Percentiles rank a stretch among this genome's conserved stretches.
Conservation (phyloP, 2,797 vertebrate species). For the Tauraco hartlaubi region DNA sequence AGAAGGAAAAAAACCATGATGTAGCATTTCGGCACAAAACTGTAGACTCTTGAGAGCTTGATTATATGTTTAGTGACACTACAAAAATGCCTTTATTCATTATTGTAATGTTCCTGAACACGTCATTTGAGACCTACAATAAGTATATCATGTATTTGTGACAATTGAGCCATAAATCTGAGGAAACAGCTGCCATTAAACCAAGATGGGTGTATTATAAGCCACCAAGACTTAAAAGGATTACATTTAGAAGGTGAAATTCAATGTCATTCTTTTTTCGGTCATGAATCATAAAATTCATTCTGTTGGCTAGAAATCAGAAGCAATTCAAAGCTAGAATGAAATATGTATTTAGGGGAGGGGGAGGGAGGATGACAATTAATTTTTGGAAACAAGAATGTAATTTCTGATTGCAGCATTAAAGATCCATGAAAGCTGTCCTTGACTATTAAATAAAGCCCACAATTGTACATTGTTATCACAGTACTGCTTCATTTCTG, state of each 20-base stretch:
- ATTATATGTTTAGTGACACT: constrained; percentile 60
- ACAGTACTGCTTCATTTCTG: background rate
- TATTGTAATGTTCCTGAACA: constrained; percentile 35
- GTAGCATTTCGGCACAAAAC: background rate
- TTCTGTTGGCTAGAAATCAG: constrained; percentile 33
- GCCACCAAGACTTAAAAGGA: constrained; percentile 47
- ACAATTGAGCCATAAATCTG: constrained; percentile 46
- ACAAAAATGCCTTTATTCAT: constrained; percentile 48
- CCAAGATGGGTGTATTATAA: constrained; percentile 39
- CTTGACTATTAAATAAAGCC: constrained; percentile 15
- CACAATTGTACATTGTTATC: background rate
- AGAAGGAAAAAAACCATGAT: constrained; percentile 23
- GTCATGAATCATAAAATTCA: constrained; percentile 17
- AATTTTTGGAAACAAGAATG: constrained; percentile 50
- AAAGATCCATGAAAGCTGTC: background rate
- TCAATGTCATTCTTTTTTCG: constrained; percentile 62
- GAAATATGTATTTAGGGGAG: constrained; percentile 17
- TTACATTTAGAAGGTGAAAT: constrained; percentile 66
- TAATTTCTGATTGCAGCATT: background rate
- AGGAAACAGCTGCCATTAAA: constrained; percentile 34
- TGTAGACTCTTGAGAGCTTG: constrained; percentile 22
- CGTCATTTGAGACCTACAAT: constrained; percentile 30
- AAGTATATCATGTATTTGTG: constrained; percentile 30
- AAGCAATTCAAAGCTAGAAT: constrained; percentile 19
- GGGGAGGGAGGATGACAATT: background rate